These are phyloP conservation scores for Panagrolaimus sp. DNA, from an alignment of 1,140 invertebrate genomes.

Conservation along the genomic window DNA sequence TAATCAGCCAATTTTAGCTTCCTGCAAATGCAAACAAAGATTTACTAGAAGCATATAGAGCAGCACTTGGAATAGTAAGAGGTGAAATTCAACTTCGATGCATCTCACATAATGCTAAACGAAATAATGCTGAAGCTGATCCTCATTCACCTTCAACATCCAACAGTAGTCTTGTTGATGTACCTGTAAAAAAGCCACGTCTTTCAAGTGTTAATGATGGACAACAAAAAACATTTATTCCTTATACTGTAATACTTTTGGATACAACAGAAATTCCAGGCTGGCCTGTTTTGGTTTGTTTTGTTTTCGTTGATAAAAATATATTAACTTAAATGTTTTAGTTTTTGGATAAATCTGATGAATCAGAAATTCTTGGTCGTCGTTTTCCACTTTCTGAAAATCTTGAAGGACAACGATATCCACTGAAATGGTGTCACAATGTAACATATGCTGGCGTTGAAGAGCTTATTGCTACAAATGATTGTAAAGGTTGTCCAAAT, in stretches of 20 bases:
- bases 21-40: background rate
- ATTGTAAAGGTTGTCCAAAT: background rate
- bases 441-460: background rate
- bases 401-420: background rate
- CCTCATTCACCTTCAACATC: background rate
- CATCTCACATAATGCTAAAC: background rate
- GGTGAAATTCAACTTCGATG: background rate
- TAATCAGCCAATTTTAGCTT: too few species aligned
- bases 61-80: background rate
- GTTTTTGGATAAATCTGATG: background rate
- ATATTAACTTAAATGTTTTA: background rate
- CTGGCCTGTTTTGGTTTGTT: background rate
- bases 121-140: background rate
- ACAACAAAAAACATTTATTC: background rate
- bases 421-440: background rate
- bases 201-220: background rate
- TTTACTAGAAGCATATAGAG: conserved; percentile 1
- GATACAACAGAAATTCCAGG: background rate
- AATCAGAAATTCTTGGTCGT: background rate
- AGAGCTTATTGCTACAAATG: background rate
- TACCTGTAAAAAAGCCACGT: background rate
- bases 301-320: background rate
- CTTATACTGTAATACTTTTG: background rate
- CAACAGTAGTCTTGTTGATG: background rate
- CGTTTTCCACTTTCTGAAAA: background rate